phyloP scores from a whole-genome alignment of 2,888 invertebrate species.

The Coremacera marginata region DNA sequence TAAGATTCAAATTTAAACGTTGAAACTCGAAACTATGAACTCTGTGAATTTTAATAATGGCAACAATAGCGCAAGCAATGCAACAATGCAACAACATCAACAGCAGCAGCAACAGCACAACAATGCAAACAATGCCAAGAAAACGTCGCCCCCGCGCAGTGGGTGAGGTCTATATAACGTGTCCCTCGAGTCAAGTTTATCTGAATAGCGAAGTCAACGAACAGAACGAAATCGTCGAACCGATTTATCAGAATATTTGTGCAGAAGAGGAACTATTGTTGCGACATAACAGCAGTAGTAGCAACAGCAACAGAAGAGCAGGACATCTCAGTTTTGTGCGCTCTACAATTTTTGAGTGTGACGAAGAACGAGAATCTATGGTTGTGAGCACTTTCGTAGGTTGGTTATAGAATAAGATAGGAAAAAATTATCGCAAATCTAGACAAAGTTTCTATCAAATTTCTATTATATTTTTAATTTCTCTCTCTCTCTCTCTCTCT shows the following conservation, averaged over 20 bases:
- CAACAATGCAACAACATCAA: constrained; percentile 43
- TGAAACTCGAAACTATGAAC: constrained; percentile 40
- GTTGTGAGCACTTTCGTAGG: constrained; percentile 66
- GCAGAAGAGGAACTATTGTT: constrained; percentile 48
- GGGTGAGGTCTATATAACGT: constrained; percentile 67
- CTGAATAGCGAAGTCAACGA: constrained; percentile 57
- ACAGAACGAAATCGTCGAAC: constrained; percentile 55
- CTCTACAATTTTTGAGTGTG: constrained; percentile 54
- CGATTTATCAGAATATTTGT: constrained; percentile 63
- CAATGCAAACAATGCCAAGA: constrained; percentile 63
- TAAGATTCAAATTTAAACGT: constrained; percentile 9
- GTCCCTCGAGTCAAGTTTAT: constrained; percentile 63
- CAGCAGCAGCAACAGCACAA: constrained; percentile 42
- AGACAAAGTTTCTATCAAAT: too few relatives aligned
- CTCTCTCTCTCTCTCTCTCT: not conserved
- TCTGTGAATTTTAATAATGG: constrained; percentile 38
- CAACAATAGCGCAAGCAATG: constrained; percentile 27
- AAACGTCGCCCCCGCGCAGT: constrained; percentile 67
- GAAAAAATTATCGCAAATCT: not conserved
- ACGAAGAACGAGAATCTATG: constrained; percentile 54
- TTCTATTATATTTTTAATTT: not conserved
- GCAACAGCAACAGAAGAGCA: not conserved
- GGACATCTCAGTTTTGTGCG: constrained; percentile 57
- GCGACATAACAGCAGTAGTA: constrained; percentile 23
- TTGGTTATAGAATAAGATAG: constrained; percentile 51